A percentile compares a stretch with the other conserved stretches of the same genome.
Conservation (phyloP, 2,113 vertebrate genomes). For the Shinisaurus crocodilurus region DNA sequence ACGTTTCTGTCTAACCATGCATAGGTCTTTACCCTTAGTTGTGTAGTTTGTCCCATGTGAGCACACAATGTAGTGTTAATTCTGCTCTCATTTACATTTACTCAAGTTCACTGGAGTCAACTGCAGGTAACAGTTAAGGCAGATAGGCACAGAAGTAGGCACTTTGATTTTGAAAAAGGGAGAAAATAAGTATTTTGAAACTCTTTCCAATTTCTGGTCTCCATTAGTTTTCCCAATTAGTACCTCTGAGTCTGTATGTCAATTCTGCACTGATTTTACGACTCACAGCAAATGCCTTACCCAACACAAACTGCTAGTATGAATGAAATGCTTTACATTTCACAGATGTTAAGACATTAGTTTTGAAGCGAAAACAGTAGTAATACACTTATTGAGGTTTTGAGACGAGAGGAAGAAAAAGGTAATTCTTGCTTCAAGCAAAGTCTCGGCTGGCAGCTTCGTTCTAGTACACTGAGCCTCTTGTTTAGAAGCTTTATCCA, state of each 20-base stretch:
- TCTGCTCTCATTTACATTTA: not conserved
- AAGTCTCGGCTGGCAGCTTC: constrained; percentile 10
- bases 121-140: not conserved
- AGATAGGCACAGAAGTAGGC: not conserved
- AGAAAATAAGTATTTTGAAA: not conserved
- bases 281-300: not conserved
- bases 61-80: not conserved
- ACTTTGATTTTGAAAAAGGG: not conserved
- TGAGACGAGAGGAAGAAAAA: not conserved
- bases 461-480: constrained; percentile 27
- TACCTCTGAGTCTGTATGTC: no score
- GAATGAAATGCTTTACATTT: constrained; percentile 7
- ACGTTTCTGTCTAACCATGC: no score
- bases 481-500: constrained; percentile 35
- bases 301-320: not conserved
- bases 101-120: not conserved
- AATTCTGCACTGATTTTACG: not conserved
- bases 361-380: not conserved
- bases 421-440: constrained; percentile 13
- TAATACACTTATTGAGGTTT: constrained; percentile 16
- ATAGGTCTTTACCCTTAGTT: not conserved
- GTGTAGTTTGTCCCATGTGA: not conserved
- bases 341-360: not conserved
- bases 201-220: not conserved
- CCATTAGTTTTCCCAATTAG: not conserved